Evolutionary conservation across 2,113 vertebrate species (phyloP).

Genomic region (Sander lucioperca): DNA sequence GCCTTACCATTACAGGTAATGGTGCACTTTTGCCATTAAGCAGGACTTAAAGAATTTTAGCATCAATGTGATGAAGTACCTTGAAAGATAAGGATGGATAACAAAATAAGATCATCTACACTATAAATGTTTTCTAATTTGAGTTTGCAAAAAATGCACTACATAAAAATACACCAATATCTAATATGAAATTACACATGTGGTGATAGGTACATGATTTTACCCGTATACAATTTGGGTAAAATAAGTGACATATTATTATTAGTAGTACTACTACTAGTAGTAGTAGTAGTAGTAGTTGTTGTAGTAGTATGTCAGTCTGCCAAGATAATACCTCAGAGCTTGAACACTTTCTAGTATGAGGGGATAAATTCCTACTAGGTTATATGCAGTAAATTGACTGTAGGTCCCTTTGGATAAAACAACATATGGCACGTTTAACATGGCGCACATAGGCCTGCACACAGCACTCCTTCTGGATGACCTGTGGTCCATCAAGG

Average conservation of each 20-base stretch:
- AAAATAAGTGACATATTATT: not conserved
- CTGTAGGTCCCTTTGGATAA: not conserved
- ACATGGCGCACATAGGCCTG: not conserved
- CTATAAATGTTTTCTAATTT: not conserved
- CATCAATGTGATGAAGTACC: not conserved
- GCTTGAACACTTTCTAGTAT: not conserved
- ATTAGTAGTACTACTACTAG: not conserved
- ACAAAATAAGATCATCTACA: not conserved
- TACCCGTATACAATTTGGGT: too few relatives aligned
- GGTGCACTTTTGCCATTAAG: not conserved
- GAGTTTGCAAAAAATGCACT: not conserved
- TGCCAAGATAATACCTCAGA: not conserved
- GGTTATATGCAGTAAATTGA: not conserved
- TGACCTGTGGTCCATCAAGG: slow-evolving; percentile 34
- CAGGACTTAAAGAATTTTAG: not conserved
- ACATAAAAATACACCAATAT: not conserved
- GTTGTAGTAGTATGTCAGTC: too few relatives aligned
- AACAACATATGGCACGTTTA: not conserved
- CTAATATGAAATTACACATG: too few relatives aligned
- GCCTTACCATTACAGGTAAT: not conserved
- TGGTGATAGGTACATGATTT: too few relatives aligned
- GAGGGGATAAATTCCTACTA: not conserved
- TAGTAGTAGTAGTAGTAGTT: too few relatives aligned
- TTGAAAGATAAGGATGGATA: not conserved
- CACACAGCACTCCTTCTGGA: not conserved